Conservation (phyloP, 2,888 invertebrate species). For the Hedychridium roseum region DNA sequence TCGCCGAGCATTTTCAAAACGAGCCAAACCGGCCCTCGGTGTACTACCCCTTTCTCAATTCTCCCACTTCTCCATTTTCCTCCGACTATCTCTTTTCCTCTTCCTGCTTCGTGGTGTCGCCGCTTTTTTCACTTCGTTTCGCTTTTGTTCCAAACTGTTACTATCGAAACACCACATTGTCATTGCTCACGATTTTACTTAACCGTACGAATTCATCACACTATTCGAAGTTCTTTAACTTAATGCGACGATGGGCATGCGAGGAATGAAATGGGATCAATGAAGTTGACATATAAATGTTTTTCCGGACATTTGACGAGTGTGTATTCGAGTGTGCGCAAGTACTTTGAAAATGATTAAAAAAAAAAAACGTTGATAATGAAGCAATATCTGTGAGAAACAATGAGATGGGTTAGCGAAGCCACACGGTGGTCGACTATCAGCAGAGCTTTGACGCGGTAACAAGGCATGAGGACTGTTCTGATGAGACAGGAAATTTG, state of each 20-base stretch:
- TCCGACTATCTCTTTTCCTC: not conserved
- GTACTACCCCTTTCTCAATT: not conserved
- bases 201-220: not conserved
- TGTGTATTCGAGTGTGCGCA: no score
- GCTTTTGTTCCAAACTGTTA: no score
- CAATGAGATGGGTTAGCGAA: not conserved
- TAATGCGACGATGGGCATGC: conserved; percentile 13
- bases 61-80: not conserved
- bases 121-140: no score
- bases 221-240: not conserved
- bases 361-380: no score
- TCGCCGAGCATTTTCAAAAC: conserved; percentile 27
- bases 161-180: not conserved
- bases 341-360: no score
- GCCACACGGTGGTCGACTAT: conserved; percentile 3
- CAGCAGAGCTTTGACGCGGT: conserved; percentile 14
- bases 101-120: no score
- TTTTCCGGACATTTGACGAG: no score
- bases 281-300: not conserved
- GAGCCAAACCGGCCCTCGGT: conserved; percentile 9
- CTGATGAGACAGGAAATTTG: no score
- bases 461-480: no score
- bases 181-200: not conserved
- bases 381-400: conserved; percentile 6
- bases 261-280: conserved; percentile 1